phyloP scores from a whole-genome alignment of 35 echinoderm and acorn worm genomes.

The Apostichopus californicus region DNA sequence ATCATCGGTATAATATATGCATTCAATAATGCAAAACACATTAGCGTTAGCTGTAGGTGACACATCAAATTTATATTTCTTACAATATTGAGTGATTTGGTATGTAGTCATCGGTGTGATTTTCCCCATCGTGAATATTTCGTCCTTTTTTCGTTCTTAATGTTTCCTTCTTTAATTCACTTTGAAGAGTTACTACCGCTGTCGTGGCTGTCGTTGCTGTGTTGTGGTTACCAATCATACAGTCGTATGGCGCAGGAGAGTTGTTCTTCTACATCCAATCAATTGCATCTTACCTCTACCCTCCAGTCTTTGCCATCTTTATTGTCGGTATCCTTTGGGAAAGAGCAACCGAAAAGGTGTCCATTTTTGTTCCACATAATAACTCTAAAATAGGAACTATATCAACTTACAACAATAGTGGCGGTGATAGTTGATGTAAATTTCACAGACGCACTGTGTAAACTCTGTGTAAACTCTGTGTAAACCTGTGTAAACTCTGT shows the following conservation, averaged over 20 bases:
- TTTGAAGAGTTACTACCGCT: constrained; percentile 68
- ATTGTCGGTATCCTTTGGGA: constrained; percentile 72
- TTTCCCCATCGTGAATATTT: not conserved
- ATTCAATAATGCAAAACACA: too few species aligned
- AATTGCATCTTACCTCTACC: constrained; percentile 83
- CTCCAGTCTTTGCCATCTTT: constrained; percentile 87
- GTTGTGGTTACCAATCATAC: constrained; percentile 85
- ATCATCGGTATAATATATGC: too few species aligned
- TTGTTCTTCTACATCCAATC: constrained; percentile 91
- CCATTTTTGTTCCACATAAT: not conserved
- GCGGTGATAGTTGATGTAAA: too few species aligned
- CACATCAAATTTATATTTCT: not conserved
- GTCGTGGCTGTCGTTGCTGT: constrained; percentile 75
- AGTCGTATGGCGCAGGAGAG: constrained; percentile 81
- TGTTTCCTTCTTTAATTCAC: not conserved
- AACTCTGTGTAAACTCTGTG: too few species aligned
- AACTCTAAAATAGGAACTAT: too few species aligned
- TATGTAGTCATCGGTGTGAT: not conserved
- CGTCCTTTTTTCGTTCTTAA: not conserved
- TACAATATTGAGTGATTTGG: not conserved
- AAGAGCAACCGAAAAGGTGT: constrained; percentile 79
- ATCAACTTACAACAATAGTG: too few species aligned
- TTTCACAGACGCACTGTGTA: too few species aligned
- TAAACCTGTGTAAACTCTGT: too few species aligned
- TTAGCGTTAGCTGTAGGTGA: too few species aligned